These are phyloP conservation scores for Drosophila algonquin DNA, from an alignment of 2,888 invertebrate species.

Conservation along the genomic window DNA sequence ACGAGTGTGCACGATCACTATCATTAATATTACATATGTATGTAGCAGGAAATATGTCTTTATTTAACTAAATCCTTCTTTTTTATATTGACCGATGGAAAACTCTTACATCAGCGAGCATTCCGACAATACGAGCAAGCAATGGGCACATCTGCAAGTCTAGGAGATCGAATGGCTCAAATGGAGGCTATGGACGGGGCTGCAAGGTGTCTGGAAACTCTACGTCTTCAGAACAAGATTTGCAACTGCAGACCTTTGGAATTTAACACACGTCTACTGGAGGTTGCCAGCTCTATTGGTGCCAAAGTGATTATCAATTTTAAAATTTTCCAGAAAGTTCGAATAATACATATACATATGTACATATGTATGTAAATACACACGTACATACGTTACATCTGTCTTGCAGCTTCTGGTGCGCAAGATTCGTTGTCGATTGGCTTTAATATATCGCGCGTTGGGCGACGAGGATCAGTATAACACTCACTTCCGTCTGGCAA, in stretches of 20 bases:
- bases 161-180: constrained; percentile 93
- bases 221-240: constrained; percentile 90
- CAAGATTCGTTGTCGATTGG: constrained; percentile 90
- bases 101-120: constrained; percentile 65
- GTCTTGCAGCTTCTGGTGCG: constrained; percentile 88
- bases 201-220: constrained; percentile 91
- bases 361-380: not conserved
- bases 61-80: not conserved
- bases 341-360: not conserved
- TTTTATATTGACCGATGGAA: constrained; percentile 16
- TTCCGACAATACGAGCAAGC: constrained; percentile 93
- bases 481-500: constrained; percentile 87
- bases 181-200: constrained; percentile 96
- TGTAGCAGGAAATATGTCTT: not conserved
- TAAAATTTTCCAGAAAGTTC: not conserved
- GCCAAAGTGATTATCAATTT: constrained; percentile 87
- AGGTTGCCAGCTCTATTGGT: constrained; percentile 93
- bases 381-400: too few relatives aligned
- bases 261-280: constrained; percentile 92
- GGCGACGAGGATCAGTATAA: constrained; percentile 92
- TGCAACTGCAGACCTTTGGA: constrained; percentile 94
- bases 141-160: constrained; percentile 91
- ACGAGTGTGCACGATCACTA: too few relatives aligned
- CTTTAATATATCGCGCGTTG: constrained; percentile 91
- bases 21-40: too few relatives aligned